Percentiles rank a stretch among this genome's conserved stretches.
Conservation (phyloP, 2,797 vertebrate species). For the Catharus ustulatus region DNA sequence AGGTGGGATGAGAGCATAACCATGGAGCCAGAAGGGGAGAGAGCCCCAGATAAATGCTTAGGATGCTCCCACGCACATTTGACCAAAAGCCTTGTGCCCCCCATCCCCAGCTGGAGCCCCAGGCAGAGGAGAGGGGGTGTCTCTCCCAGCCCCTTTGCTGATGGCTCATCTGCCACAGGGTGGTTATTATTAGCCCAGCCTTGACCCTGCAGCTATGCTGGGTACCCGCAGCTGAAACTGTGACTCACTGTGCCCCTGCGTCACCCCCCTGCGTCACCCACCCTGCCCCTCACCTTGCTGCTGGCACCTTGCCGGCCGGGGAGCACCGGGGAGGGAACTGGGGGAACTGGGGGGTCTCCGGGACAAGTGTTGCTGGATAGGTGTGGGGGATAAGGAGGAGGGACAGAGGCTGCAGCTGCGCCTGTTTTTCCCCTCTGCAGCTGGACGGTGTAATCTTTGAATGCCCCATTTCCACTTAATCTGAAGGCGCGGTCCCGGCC, state of each 20-base stretch:
- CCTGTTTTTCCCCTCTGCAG: neutral
- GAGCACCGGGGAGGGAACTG: neutral
- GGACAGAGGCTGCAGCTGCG: neutral
- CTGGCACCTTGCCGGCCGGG: neutral
- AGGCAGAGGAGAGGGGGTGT: accelerated
- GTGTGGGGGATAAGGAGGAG: neutral
- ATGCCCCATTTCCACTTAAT: slow-evolving; percentile 51
- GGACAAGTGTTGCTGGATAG: neutral
- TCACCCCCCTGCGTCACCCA: neutral
- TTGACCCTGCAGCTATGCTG: slow-evolving; percentile 18
- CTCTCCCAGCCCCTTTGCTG: neutral
- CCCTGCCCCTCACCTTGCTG: neutral
- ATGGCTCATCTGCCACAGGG: neutral
- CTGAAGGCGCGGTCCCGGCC: neutral
- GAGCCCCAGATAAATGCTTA: neutral
- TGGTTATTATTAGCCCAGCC: neutral
- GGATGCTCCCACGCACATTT: neutral
- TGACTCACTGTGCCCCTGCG: slow-evolving; percentile 20
- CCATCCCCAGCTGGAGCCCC: neutral
- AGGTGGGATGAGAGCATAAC: neutral
- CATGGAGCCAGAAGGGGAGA: neutral
- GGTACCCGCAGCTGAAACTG: neutral
- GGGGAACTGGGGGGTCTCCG: neutral
- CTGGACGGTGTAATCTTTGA: neutral
- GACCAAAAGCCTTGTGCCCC: accelerated